Evolutionary conservation across 1,140 invertebrate genomes (phyloP), one percentile per base, ranked within the genome.

Genomic region (Cyphomyrmex costatus): DNA sequence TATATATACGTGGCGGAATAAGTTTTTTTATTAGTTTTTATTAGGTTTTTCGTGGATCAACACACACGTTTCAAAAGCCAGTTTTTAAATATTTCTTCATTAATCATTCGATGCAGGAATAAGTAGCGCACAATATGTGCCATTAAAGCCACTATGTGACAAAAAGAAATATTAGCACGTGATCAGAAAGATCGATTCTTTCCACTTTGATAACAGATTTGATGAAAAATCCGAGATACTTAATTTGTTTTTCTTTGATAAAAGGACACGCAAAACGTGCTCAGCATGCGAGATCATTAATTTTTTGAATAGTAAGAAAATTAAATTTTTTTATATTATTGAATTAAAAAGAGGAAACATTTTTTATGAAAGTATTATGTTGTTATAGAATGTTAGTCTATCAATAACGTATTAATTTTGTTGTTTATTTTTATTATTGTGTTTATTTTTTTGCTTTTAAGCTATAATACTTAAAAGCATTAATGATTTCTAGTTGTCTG

Each of bases 31-130:
- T 36, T 27, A n/a, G 12, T 33, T 42, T 58, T 42, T n/a, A n/a
- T n/a, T n/a, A n/a, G n/a, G n/a, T n/a, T n/a, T 56, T 5, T 82
- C 4, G 16, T 12, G 24, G 2, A 42, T 42, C 36, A 1, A 42
- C 36, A 19, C 14, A 42, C 36, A 19, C 14, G 42, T 49, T 65
- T 14, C 27, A n/a, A 12, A 30, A 19, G 24, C 10, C 10, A 30
- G 24, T 3, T 49, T 78, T 46, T 24, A 42, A 42, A 42, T 8
- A 10, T 70, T 65, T 14, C 33, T 70, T 82, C 33, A 58, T 71
- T 71, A 82, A 82, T 7, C 30, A 58, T 82, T 82, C 24, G 12
- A 56, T 58, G 12, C 33, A 46, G 66, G 46, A 68, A 56, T 56
- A 70, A 16, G 21, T 36, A n/a, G 12, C n/a, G 24, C 30, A 53